Conservation (phyloP, 37 sponge, comb jelly and placozoan genomes). For the Agelas oroides region DNA sequence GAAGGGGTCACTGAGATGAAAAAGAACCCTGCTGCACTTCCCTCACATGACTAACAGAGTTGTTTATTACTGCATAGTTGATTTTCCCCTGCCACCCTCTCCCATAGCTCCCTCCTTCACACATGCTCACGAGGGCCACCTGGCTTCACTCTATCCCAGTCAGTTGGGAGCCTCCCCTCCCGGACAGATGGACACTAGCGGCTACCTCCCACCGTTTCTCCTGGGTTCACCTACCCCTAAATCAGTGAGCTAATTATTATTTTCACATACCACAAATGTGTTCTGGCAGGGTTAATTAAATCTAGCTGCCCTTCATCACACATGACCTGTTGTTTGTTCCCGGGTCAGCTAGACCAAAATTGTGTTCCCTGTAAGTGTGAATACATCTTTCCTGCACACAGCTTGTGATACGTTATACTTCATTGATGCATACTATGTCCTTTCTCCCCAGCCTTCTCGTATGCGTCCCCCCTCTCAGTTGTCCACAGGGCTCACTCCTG, state of each 20-base stretch:
- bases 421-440: background rate
- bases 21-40: too few species aligned
- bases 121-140: too few species aligned
- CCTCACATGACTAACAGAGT: too few species aligned
- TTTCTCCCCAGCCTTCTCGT: background rate
- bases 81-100: too few species aligned
- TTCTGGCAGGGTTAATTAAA: too few species aligned
- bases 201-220: constrained; percentile 60
- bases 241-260: constrained; percentile 32
- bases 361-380: background rate
- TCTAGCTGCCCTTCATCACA: too few species aligned
- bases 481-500: background rate
- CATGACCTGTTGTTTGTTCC: background rate
- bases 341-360: too few species aligned
- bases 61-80: too few species aligned
- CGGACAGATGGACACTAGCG: constrained; percentile 56
- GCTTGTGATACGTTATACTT: background rate
- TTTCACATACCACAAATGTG: too few species aligned
- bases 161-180: constrained; percentile 38
- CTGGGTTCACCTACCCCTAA: constrained; percentile 24
- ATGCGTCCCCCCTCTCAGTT: background rate
- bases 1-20: too few species aligned
- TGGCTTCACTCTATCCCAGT: too few species aligned
- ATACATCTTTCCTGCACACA: background rate
- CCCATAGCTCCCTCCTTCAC: too few species aligned